A percentile compares a stretch with the other conserved stretches of the same genome.
Evolutionary conservation across 2,888 invertebrate genomes (phyloP).

Genomic region (Yponomeuta sedellus): DNA sequence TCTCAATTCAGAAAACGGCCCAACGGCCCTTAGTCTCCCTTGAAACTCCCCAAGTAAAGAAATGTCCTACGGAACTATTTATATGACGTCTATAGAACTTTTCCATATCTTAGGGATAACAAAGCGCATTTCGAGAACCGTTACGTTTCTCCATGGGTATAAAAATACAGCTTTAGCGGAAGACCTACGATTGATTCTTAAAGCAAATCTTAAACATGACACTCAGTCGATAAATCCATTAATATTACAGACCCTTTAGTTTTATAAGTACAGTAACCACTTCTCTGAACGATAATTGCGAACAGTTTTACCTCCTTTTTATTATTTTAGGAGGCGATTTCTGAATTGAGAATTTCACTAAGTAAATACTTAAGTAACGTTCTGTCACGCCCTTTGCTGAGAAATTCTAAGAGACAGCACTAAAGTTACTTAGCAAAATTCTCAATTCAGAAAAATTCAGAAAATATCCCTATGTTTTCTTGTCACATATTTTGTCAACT

Average conservation of each 20-base stretch:
- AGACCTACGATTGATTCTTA: not conserved
- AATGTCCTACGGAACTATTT: not conserved
- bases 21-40: not conserved
- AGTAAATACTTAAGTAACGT: no score
- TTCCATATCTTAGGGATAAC: not conserved
- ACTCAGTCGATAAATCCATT: slow-evolving; percentile 6
- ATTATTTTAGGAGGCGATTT: no score
- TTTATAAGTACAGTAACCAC: not conserved
- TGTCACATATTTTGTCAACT: no score
- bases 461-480: no score
- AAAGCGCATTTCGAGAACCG: not conserved
- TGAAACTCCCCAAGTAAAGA: not conserved
- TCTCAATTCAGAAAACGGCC: no score
- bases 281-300: no score
- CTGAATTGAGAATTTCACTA: no score
- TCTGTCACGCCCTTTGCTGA: no score
- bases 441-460: no score
- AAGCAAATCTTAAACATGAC: not conserved
- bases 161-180: not conserved
- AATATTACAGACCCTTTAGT: not conserved
- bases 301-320: no score
- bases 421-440: no score
- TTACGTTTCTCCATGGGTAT: not conserved
- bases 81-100: not conserved
- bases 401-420: no score